A percentile compares a stretch with the other conserved stretches of the same genome.
Conservation (phyloP, 2,888 invertebrate genomes). For the Drosophila limbata region DNA sequence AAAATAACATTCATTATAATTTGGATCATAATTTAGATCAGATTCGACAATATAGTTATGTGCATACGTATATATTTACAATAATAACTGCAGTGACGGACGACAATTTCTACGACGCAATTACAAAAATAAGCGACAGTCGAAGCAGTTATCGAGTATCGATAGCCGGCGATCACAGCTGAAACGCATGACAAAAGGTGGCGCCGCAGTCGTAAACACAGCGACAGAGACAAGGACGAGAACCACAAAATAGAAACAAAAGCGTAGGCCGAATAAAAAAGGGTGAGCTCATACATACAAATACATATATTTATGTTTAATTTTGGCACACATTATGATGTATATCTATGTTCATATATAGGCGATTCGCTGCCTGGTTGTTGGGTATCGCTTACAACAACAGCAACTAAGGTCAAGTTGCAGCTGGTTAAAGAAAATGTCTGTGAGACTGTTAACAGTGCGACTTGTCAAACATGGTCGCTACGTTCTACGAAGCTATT, state of each 20-base stretch:
- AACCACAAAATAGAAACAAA: conserved; percentile 4
- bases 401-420: conserved; percentile 16
- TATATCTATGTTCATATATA: not conserved
- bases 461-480: conserved; percentile 88
- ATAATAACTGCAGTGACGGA: conserved; percentile 28
- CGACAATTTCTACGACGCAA: conserved; percentile 59
- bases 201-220: conserved; percentile 35
- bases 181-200: conserved; percentile 41
- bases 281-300: conserved; percentile 40
- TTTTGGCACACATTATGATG: conserved; percentile 11
- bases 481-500: conserved; percentile 86
- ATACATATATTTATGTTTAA: conserved; percentile 9
- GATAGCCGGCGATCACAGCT: conserved; percentile 41
- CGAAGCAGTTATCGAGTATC: conserved; percentile 28
- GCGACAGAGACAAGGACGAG: conserved; percentile 23
- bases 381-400: conserved; percentile 14
- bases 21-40: conserved; percentile 20
- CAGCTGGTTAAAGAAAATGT: conserved; percentile 85
- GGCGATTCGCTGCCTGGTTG: conserved; percentile 24
- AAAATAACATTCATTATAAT: conserved; percentile 16
- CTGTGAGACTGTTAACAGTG: conserved; percentile 86
- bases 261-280: conserved; percentile 16
- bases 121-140: conserved; percentile 26
- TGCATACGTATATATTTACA: conserved; percentile 29
- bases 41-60: conserved; percentile 19